These are phyloP conservation scores for Dascyllus trimaculatus DNA, from an alignment of 2,113 vertebrate species.

Conservation along the genomic window DNA sequence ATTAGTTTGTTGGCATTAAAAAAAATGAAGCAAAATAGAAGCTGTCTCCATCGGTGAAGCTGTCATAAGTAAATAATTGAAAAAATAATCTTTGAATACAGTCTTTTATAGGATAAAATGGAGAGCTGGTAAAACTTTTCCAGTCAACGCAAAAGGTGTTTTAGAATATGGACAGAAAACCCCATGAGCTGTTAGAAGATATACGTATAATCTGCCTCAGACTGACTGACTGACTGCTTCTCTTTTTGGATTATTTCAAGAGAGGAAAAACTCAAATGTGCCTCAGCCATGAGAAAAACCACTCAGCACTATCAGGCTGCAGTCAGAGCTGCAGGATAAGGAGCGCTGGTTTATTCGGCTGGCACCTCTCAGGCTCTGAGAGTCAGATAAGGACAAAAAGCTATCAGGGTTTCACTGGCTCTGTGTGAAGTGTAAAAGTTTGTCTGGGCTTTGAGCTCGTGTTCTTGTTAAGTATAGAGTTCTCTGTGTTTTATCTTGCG, in stretches of 20 bases:
- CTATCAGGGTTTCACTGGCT: constrained; percentile 43
- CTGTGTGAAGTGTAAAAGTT: constrained; percentile 45
- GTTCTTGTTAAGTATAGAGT: not conserved
- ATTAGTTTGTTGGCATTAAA: no score
- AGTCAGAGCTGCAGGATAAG: constrained; percentile 49
- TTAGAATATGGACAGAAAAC: no score
- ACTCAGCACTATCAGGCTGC: constrained; percentile 3
- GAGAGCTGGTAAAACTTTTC: no score
- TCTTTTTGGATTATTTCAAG: not conserved
- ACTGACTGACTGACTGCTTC: not conserved
- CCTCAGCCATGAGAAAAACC: constrained; percentile 14
- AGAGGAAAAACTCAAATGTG: not conserved
- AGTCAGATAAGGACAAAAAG: constrained; percentile 47
- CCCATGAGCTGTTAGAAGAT: no score
- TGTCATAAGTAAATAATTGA: no score
- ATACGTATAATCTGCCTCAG: no score
- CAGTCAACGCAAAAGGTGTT: no score
- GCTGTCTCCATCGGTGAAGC: no score
- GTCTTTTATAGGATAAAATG: no score
- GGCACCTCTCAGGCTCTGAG: constrained; percentile 56
- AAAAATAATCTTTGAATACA: no score
- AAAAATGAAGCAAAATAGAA: no score
- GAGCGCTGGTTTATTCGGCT: constrained; percentile 56
- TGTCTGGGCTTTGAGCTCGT: not conserved
- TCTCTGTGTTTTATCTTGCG: not conserved